Conservation (phyloP, 2,797 vertebrate species). For the Peromyscus melanophrys region DNA sequence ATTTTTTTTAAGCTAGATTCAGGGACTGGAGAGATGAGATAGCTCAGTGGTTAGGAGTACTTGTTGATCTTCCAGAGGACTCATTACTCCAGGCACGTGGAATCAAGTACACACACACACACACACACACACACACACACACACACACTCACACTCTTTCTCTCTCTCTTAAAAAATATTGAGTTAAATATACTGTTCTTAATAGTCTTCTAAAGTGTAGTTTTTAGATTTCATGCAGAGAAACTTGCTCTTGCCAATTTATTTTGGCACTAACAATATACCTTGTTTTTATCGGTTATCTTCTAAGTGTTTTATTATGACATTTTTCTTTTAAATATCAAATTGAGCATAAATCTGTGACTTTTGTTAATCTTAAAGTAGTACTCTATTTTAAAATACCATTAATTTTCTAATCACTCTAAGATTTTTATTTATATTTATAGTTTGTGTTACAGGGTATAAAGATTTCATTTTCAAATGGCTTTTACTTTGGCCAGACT, state of each 20-base stretch:
- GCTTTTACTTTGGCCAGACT: constrained; percentile 61
- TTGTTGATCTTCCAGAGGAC: not conserved
- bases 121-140: too few relatives aligned
- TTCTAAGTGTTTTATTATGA: constrained; percentile 47
- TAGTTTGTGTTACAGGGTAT: constrained; percentile 65
- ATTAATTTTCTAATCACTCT: constrained; percentile 52
- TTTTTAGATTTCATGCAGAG: constrained; percentile 60
- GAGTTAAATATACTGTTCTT: constrained; percentile 3
- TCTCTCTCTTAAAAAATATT: not conserved
- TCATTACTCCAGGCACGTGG: not conserved
- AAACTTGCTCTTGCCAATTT: constrained; percentile 60
- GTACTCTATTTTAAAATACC: constrained; percentile 48
- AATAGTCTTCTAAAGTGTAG: constrained; percentile 22
- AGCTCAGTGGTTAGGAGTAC: not conserved
- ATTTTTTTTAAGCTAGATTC: not conserved
- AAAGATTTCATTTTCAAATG: constrained; percentile 61
- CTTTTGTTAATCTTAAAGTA: constrained; percentile 57
- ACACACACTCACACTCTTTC: too few relatives aligned
- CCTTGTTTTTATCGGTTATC: constrained; percentile 58
- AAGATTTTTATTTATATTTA: constrained; percentile 73
- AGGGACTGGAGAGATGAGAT: not conserved
- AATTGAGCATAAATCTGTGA: constrained; percentile 58
- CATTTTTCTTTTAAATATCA: constrained; percentile 49
- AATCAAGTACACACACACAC: not conserved
- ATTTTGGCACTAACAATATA: constrained; percentile 49